A percentile compares a stretch with the other conserved stretches of the same genome.
Conservation (phyloP, 2,888 invertebrate genomes). For the Epistrophe eligans region DNA sequence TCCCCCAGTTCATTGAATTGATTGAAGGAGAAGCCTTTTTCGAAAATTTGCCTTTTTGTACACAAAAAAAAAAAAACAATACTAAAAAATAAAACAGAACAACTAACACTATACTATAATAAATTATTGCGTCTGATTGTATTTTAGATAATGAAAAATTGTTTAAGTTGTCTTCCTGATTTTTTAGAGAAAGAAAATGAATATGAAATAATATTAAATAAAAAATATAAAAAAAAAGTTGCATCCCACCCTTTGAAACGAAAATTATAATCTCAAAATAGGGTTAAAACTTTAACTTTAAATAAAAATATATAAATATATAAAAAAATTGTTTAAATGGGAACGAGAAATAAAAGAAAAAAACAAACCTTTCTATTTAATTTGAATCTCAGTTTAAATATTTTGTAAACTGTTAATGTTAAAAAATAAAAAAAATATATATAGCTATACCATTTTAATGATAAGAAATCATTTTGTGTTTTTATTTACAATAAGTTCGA, state of each 20-base stretch:
- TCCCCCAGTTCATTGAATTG: constrained; percentile 56
- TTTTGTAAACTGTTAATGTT: constrained; percentile 75
- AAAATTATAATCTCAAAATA: constrained; percentile 52
- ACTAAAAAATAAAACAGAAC: constrained; percentile 37
- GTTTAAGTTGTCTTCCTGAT: constrained; percentile 49
- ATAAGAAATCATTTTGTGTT: constrained; percentile 36
- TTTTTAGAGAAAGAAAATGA: constrained; percentile 32
- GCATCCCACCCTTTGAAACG: constrained; percentile 67
- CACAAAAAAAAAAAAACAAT: constrained; percentile 25
- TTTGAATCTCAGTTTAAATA: constrained; percentile 62
- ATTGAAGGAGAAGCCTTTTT: constrained; percentile 71
- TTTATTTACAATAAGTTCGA: neutral
- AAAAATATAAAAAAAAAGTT: constrained; percentile 28
- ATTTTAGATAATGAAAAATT: constrained; percentile 56
- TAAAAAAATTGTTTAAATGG: constrained; percentile 22
- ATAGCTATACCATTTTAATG: constrained; percentile 32
- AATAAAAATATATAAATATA: constrained; percentile 28
- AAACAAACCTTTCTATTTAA: constrained; percentile 33
- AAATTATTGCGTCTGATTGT: constrained; percentile 67
- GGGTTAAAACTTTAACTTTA: constrained; percentile 40
- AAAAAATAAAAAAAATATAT: constrained; percentile 52
- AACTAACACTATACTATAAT: constrained; percentile 65
- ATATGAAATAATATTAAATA: neutral
- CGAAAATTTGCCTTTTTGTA: constrained; percentile 72
- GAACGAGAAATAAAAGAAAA: neutral